These are phyloP conservation scores for Pachyseris speciosa DNA, from an alignment of 64 coral and sea anemone species.

Conservation along the genomic window DNA sequence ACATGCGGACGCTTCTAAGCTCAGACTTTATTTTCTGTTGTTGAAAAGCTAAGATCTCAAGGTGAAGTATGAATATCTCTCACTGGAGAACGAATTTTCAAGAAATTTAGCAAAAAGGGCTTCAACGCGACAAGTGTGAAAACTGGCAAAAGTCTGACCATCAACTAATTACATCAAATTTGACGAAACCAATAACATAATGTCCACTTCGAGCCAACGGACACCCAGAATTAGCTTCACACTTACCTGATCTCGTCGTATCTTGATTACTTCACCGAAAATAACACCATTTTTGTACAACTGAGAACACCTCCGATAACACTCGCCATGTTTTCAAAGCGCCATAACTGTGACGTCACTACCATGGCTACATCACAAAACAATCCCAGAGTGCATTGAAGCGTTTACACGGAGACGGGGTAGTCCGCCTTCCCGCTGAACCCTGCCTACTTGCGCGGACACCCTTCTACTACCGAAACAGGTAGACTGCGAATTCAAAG, in stretches of 20 bases:
- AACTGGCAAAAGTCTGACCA: not conserved
- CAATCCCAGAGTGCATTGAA: conserved; percentile 49
- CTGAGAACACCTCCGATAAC: conserved; percentile 9
- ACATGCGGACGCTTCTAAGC: too few relatives aligned
- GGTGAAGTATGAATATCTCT: not conserved
- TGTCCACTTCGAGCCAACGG: not conserved
- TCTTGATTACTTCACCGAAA: not conserved
- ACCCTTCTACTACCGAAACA: too few relatives aligned
- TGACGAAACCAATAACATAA: not conserved
- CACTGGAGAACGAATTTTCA: not conserved
- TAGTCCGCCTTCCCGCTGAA: too few relatives aligned
- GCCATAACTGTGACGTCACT: conserved; percentile 80
- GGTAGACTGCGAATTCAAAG: too few relatives aligned
- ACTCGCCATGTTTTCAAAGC: conserved; percentile 76
- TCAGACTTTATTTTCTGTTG: too few relatives aligned
- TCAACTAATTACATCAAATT: too few relatives aligned
- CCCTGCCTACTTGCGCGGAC: too few relatives aligned
- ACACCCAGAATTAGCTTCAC: not conserved
- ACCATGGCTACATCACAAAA: conserved; percentile 77
- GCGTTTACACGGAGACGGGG: too few relatives aligned
- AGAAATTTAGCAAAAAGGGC: not conserved
- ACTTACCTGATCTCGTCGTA: not conserved
- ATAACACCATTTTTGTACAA: conserved; percentile 12
- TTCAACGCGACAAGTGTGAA: not conserved
- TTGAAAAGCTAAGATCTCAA: not conserved